Conservation (phyloP, 2,797 vertebrate genomes). For the Anguilla anguilla region DNA sequence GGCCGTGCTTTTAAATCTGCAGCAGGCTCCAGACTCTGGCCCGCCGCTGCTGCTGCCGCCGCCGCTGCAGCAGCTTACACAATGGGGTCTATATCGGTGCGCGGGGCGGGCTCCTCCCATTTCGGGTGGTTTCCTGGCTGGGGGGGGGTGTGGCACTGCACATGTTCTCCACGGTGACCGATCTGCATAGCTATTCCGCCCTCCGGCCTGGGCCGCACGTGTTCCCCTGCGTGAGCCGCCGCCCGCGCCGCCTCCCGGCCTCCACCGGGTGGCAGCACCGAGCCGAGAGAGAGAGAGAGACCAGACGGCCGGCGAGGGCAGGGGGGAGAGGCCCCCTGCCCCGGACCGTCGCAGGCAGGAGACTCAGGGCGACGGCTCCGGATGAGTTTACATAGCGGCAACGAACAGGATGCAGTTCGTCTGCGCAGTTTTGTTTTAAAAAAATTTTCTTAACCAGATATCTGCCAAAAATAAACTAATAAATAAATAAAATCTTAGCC, state of each 20-base stretch:
- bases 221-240: conserved; percentile 57
- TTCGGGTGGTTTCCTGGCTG: conserved; percentile 47
- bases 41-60: no score
- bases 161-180: conserved; percentile 54
- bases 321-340: no score
- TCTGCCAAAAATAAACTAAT: no score
- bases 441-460: no score
- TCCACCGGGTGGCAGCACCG: conserved; percentile 48
- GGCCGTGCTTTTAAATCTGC: background rate
- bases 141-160: conserved; percentile 41
- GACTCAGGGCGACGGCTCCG: background rate
- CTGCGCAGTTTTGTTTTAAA: no score
- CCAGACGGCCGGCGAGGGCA: background rate
- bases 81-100: conserved; percentile 48
- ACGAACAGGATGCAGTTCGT: no score
- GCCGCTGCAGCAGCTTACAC: conserved; percentile 50
- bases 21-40: background rate
- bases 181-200: conserved; percentile 30
- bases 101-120: conserved; percentile 7
- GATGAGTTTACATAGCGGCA: no score
- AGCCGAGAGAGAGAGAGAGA: no score
- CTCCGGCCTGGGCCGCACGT: conserved; percentile 48
- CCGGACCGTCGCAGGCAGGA: background rate
- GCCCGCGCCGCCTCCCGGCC: background rate
- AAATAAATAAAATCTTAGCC: no score